Conservation (phyloP, 1,140 invertebrate species). For the Micrasema minimum region DNA sequence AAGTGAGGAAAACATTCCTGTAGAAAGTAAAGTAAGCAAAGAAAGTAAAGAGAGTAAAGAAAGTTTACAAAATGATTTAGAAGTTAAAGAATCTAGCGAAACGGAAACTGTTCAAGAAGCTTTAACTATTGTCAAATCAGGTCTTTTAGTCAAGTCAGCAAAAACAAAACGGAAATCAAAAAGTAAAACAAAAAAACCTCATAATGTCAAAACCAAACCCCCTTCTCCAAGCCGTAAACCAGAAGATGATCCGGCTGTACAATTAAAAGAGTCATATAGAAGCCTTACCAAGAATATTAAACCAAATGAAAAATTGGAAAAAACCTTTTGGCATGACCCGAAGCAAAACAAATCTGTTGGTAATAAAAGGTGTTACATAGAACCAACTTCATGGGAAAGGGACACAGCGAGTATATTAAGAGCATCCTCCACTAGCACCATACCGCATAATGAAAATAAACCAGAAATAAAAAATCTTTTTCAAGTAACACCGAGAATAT, state of each 20-base stretch:
- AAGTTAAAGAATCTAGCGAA: constrained; percentile 58
- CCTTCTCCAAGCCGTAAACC: constrained; percentile 41
- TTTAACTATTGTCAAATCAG: constrained; percentile 63
- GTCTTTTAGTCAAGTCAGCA: constrained; percentile 57
- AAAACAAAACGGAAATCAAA: constrained; percentile 66
- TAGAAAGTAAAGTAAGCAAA: no score
- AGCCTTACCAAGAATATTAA: constrained; percentile 23
- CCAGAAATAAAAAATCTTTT: constrained; percentile 32
- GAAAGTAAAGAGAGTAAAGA: constrained; percentile 59
- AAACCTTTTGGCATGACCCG: constrained; percentile 51
- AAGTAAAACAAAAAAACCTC: constrained; percentile 57
- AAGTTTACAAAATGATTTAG: constrained; percentile 54
- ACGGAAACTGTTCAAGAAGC: constrained; percentile 62
- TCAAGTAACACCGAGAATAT: constrained; percentile 50
- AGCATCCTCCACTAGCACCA: constrained; percentile 39
- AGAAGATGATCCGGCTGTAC: constrained; percentile 41
- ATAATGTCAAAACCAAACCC: constrained; percentile 59
- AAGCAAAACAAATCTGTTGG: constrained; percentile 61
- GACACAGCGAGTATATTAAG: constrained; percentile 50
- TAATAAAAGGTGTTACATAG: constrained; percentile 67
- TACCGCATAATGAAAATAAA: constrained; percentile 40
- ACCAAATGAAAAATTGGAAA: constrained; percentile 40
- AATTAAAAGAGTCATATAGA: constrained; percentile 34
- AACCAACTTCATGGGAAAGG: constrained; percentile 63
- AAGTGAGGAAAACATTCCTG: no score